phyloP scores from a whole-genome alignment of 1,140 invertebrate species.

The Ooceraea biroi region DNA sequence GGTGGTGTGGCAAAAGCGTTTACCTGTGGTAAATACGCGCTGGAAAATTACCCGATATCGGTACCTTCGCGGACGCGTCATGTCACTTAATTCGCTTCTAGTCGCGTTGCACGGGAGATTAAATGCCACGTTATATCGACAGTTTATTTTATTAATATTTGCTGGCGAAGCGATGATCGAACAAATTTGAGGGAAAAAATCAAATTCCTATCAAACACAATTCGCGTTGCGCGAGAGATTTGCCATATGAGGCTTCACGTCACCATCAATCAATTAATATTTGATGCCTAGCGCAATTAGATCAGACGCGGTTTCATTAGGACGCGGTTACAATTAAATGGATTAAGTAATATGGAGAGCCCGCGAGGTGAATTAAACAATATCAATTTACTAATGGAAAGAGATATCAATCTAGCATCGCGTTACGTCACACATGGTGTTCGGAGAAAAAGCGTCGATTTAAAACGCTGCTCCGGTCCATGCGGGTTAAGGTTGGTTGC shows the following conservation, averaged over 20 bases:
- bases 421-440: too few species aligned
- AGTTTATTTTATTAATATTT: slow-evolving; percentile 55
- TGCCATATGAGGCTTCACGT: not conserved
- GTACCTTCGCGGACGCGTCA: not conserved
- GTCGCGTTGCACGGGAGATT: slow-evolving; percentile 5
- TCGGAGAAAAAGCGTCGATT: not conserved
- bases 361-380: slow-evolving; percentile 16
- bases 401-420: too few species aligned
- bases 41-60: not conserved
- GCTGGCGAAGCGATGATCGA: slow-evolving; percentile 1
- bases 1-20: slow-evolving; percentile 30
- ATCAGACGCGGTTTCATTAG: slow-evolving; percentile 24
- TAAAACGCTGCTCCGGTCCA: not conserved
- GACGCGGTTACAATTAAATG: slow-evolving; percentile 5
- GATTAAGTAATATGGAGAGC: not conserved
- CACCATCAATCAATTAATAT: slow-evolving; percentile 51
- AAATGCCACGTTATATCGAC: not conserved
- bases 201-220: slow-evolving; percentile 34
- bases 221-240: not conserved
- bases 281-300: slow-evolving; percentile 31
- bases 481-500: too few species aligned
- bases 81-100: not conserved
- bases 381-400: slow-evolving; percentile 29
- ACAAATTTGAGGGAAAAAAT: slow-evolving; percentile 35
- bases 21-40: slow-evolving; percentile 18